Evolutionary conservation across 2,888 invertebrate species (phyloP).

Genomic region (Philopedon plagiatum): DNA sequence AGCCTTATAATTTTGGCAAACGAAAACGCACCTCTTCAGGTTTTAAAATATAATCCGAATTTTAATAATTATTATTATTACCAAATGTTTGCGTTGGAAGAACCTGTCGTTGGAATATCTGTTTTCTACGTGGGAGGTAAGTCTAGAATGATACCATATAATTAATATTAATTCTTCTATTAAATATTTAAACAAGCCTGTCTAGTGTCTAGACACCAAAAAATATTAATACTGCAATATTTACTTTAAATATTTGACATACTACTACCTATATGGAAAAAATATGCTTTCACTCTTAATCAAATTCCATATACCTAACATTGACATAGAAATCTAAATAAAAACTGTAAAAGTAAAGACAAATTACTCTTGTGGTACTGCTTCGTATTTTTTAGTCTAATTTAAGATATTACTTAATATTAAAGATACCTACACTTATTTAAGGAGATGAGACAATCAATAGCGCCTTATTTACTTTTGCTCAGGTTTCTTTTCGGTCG

Average conservation of each 20-base stretch:
- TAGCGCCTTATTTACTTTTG: background rate
- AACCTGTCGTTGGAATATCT: slow-evolving; percentile 60
- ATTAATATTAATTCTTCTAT: background rate
- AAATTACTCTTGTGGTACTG: background rate
- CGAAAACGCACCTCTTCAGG: slow-evolving; percentile 58
- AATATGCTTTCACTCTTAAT: too few species aligned
- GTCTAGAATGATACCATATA: background rate
- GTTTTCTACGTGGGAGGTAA: slow-evolving; percentile 64
- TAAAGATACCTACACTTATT: background rate
- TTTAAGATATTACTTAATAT: slow-evolving; percentile 6
- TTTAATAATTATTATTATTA: slow-evolving; percentile 64
- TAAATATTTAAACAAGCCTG: background rate
- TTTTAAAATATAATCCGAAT: slow-evolving; percentile 62
- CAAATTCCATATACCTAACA: too few species aligned
- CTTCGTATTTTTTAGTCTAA: slow-evolving; percentile 20
- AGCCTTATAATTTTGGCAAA: slow-evolving; percentile 63
- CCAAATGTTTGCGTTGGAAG: slow-evolving; percentile 61
- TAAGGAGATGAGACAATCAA: slow-evolving; percentile 10
- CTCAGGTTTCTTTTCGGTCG: background rate
- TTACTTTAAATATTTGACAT: too few species aligned
- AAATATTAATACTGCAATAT: too few species aligned
- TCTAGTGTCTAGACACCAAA: too few species aligned
- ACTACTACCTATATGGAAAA: too few species aligned
- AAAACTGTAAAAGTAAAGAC: background rate
- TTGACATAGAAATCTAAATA: too few species aligned